Conservation (phyloP, 1,140 invertebrate species). For the Dinothrombium tinctorium region DNA sequence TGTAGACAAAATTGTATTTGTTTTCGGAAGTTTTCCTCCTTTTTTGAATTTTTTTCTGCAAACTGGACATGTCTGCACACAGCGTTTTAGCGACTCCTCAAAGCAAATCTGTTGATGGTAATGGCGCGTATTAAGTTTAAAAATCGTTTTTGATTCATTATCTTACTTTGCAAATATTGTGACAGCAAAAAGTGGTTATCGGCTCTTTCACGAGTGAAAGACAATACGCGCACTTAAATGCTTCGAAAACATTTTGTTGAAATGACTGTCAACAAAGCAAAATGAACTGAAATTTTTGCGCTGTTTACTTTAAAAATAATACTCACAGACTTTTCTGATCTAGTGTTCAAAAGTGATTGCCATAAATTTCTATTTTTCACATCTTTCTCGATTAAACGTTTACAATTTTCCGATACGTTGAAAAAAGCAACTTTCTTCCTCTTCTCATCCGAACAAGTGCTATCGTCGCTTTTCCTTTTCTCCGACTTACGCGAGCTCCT, state of each 20-base stretch:
- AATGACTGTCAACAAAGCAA: conserved; percentile 28
- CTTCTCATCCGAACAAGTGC: background rate
- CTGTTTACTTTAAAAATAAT: conserved; percentile 49
- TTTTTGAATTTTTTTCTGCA: background rate
- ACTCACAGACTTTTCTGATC: conserved; percentile 42
- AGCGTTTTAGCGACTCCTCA: background rate
- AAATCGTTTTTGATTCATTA: background rate
- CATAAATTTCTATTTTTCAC: conserved; percentile 17
- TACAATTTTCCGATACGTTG: background rate
- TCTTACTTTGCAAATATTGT: conserved; percentile 47
- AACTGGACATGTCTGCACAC: background rate
- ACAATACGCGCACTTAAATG: conserved; percentile 54
- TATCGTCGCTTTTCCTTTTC: conserved; percentile 32
- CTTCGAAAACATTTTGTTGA: conserved; percentile 34
- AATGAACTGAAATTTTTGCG: conserved; percentile 2
- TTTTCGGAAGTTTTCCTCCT: background rate
- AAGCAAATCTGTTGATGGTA: background rate
- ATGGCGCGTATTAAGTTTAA: background rate
- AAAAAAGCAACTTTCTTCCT: background rate
- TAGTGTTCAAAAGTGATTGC: conserved; percentile 27
- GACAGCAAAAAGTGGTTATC: conserved; percentile 43
- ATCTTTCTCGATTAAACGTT: conserved; percentile 23
- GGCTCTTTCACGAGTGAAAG: conserved; percentile 45
- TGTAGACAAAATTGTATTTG: background rate
- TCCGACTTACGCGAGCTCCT: conserved; percentile 20